Evolutionary conservation across 2,888 invertebrate genomes (phyloP).

Genomic region (Pomacea canaliculata): DNA sequence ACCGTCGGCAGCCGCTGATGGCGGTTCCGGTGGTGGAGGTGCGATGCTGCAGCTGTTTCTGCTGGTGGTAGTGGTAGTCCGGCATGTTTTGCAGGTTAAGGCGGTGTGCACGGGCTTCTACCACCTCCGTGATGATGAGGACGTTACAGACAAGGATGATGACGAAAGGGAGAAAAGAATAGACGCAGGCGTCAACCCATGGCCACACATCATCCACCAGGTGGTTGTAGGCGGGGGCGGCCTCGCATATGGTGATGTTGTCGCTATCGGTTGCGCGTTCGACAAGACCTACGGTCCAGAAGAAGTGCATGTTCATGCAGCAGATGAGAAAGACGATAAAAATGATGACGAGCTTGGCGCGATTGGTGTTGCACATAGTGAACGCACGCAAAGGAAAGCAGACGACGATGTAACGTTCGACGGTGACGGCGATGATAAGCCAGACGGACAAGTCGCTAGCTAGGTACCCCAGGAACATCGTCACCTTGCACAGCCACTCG

Average conservation of each 20-base stretch:
- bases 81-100: conserved; percentile 25
- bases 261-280: neutral
- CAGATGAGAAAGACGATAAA: conserved; percentile 48
- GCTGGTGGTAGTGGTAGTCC: conserved; percentile 14
- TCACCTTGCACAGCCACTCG: conserved; percentile 60
- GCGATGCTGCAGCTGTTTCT: conserved; percentile 35
- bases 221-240: conserved; percentile 27
- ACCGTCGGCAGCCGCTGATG: neutral
- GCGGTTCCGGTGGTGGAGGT: too few relatives aligned
- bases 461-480: conserved; percentile 56
- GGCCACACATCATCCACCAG: conserved; percentile 59
- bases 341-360: conserved; percentile 56
- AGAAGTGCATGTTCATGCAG: conserved; percentile 59
- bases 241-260: conserved; percentile 37
- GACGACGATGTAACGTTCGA: conserved; percentile 63
- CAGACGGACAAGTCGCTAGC: conserved; percentile 65
- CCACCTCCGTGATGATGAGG: conserved; percentile 61
- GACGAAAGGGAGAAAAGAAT: conserved; percentile 62
- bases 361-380: conserved; percentile 53
- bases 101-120: conserved; percentile 36
- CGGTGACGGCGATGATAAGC: conserved; percentile 66
- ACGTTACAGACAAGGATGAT: conserved; percentile 59
- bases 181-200: conserved; percentile 64
- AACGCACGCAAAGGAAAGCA: conserved; percentile 62
- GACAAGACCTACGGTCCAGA: conserved; percentile 56